phyloP scores from a whole-genome alignment of 2,797 vertebrate species.

The Tenualosa ilisha region DNA sequence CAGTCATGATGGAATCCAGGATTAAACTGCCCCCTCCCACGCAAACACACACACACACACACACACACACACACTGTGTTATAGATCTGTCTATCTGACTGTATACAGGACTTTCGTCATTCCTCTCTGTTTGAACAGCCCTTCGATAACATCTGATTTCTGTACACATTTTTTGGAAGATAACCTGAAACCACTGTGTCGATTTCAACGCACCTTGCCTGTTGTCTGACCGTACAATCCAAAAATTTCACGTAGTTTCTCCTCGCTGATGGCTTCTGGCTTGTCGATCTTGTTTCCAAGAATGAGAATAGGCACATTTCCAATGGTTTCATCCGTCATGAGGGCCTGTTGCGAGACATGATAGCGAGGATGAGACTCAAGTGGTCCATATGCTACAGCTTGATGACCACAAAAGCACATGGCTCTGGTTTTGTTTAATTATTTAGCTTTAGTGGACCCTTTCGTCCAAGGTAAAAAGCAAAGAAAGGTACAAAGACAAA shows the following conservation, averaged over 20 bases:
- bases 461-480: too few relatives aligned
- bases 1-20: neutral
- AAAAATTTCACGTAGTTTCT: constrained; percentile 86
- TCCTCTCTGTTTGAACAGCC: neutral
- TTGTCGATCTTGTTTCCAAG: constrained; percentile 98
- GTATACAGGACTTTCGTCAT: neutral
- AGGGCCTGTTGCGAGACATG: constrained; percentile 75
- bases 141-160: neutral
- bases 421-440: too few relatives aligned
- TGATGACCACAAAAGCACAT: neutral
- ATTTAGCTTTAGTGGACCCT: too few relatives aligned
- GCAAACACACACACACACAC: too few relatives aligned
- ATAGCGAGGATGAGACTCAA: neutral
- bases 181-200: too few relatives aligned
- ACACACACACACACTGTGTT: too few relatives aligned
- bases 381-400: neutral
- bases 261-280: constrained; percentile 94
- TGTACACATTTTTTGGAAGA: too few relatives aligned
- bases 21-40: neutral
- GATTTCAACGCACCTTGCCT: constrained; percentile 82
- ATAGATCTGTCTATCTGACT: too few relatives aligned
- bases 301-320: constrained; percentile 96
- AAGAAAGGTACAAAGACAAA: too few relatives aligned
- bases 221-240: constrained; percentile 95
- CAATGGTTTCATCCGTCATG: constrained; percentile 97